Percentiles rank a stretch among this genome's conserved stretches.
These are phyloP conservation scores for Hexactinellida sp. DNA, from an alignment of 37 sponge, comb jelly and placozoan species.

Conservation along the genomic window DNA sequence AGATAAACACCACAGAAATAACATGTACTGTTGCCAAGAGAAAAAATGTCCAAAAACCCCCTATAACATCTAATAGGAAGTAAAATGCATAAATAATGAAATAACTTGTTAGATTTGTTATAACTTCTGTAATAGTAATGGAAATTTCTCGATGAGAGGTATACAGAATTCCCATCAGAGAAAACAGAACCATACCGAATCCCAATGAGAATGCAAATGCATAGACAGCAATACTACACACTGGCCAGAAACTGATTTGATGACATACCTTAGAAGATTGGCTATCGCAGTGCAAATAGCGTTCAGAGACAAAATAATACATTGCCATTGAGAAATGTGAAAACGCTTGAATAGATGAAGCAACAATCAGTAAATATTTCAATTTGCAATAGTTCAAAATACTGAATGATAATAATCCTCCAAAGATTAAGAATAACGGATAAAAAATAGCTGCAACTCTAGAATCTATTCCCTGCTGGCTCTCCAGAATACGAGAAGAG, in stretches of 20 bases:
- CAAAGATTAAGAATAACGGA: neutral
- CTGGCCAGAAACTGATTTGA: neutral
- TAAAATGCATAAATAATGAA: neutral
- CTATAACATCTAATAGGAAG: neutral
- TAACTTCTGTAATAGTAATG: neutral
- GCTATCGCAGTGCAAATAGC: neutral
- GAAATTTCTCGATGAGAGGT: neutral
- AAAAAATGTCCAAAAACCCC: neutral
- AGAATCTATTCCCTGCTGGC: neutral
- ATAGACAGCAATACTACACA: neutral
- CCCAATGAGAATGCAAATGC: neutral
- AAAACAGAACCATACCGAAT: neutral
- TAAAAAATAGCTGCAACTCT: neutral
- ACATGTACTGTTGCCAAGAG: too few relatives aligned
- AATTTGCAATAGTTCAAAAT: neutral
- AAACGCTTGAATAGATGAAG: neutral
- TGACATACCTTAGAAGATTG: neutral
- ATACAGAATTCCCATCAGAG: neutral
- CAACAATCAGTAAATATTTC: neutral
- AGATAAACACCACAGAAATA: too few relatives aligned
- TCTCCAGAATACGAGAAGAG: neutral
- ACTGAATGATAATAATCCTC: neutral
- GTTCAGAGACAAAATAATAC: neutral
- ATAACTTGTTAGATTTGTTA: neutral
- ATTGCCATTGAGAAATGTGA: neutral